phyloP scores from a whole-genome alignment of 2,113 vertebrate genomes.

The Pangasianodon gigas region DNA sequence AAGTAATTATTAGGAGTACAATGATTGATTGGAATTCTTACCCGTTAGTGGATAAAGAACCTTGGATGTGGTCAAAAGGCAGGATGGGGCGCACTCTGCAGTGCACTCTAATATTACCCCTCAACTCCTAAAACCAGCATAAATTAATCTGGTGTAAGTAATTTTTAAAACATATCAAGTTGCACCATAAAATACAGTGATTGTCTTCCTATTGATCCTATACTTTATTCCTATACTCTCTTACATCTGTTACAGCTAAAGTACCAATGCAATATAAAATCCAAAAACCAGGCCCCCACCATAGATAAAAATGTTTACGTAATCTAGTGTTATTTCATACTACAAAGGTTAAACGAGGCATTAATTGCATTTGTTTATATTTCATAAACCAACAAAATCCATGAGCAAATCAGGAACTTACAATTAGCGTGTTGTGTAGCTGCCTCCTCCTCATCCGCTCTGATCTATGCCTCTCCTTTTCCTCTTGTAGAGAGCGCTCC shows the following conservation, averaged over 20 bases:
- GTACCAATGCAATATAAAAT: background rate
- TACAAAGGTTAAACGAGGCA: background rate
- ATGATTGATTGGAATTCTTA: slow-evolving; percentile 36
- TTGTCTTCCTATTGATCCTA: background rate
- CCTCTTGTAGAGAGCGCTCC: slow-evolving; percentile 68
- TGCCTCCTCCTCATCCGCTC: slow-evolving; percentile 69
- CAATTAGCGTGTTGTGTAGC: slow-evolving; percentile 71
- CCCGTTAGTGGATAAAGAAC: slow-evolving; percentile 53
- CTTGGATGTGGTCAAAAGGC: slow-evolving; percentile 61
- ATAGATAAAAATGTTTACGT: background rate
- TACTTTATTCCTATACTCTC: background rate
- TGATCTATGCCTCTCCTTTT: slow-evolving; percentile 62
- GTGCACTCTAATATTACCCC: slow-evolving; percentile 76
- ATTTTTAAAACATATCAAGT: background rate
- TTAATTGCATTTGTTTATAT: background rate
- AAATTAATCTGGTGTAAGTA: background rate
- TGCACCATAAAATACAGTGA: background rate
- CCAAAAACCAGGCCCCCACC: too few species aligned
- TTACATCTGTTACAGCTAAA: too few species aligned
- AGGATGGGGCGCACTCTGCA: slow-evolving; percentile 72
- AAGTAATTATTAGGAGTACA: background rate
- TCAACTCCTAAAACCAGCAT: slow-evolving; percentile 65
- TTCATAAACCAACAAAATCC: background rate
- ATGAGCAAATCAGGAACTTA: slow-evolving; percentile 50
- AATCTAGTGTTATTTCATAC: background rate